Conservation (phyloP, 1,140 invertebrate species). For the Pseudachorutes palmiensis region DNA sequence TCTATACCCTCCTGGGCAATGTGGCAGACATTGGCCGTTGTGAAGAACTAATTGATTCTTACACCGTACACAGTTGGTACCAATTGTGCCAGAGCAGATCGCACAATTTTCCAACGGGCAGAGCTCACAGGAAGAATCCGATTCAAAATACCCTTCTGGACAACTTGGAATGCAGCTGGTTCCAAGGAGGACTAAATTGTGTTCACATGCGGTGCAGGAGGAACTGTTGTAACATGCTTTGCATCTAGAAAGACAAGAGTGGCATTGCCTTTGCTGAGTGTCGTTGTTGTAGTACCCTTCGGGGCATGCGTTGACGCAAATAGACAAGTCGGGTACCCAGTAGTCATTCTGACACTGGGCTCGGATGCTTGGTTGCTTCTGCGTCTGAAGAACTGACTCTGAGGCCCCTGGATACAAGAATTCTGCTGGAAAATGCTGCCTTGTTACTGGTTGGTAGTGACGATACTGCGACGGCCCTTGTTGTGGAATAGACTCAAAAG, state of each 20-base stretch:
- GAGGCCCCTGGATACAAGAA: constrained; percentile 32
- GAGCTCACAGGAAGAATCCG: constrained; percentile 40
- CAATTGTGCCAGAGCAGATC: constrained; percentile 67
- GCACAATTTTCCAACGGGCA: constrained; percentile 23
- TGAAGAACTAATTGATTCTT: constrained; percentile 64
- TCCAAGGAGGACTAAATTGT: constrained; percentile 68
- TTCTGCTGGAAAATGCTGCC: constrained; percentile 45
- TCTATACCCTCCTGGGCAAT: constrained; percentile 75
- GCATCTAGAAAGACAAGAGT: constrained; percentile 70
- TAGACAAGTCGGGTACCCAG: constrained; percentile 31
- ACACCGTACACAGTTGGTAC: constrained; percentile 75
- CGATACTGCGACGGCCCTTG: constrained; percentile 45
- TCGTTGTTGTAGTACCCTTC: constrained; percentile 80
- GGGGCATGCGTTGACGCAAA: constrained; percentile 63
- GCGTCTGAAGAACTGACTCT: constrained; percentile 18
- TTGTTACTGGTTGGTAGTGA: constrained; percentile 47
- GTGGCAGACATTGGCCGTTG: constrained; percentile 68
- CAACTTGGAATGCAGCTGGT: constrained; percentile 71
- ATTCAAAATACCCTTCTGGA: constrained; percentile 69
- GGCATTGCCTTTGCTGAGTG: constrained; percentile 60
- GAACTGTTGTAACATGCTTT: constrained; percentile 69
- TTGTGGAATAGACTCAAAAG: constrained; percentile 43
- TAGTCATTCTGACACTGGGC: constrained; percentile 36
- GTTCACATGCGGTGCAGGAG: constrained; percentile 71
- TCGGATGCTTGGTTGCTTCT: constrained; percentile 28